Base-by-base conservation (phyloP, 1,140 invertebrate species). In the Drosophila cardini region DNA sequence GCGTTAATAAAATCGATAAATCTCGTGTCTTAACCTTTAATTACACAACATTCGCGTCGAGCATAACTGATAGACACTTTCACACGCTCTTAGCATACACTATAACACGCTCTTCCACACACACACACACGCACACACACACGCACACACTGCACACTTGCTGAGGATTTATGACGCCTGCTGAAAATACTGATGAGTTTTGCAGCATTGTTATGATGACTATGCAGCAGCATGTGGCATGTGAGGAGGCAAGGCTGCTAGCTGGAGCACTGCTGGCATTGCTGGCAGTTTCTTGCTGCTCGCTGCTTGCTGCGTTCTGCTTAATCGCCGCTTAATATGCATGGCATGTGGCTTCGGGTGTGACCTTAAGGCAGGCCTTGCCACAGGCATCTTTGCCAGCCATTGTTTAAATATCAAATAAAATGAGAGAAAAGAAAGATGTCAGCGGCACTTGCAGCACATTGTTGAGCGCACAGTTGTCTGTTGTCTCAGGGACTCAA, bases 311-410 rank as follows among this genome's bases (percentile, higher is more conserved):
- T 45, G 67, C 48, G 46, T 52, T 32, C 61, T 73, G 58, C 67
- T 84, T 89, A 87, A 87, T 87, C 85, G 77, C 15, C 80, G 73
- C 70, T 87, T 89, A 87, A 79, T 87, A 87, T 87, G 76, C 84
- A 84, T 43, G 80, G 74, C 84, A 80, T 83, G 83, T 60, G 83
- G 84, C 63, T 26, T 45, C 42, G 34, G 18, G 52, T 78, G 56
- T 74, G 84, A 75, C 79, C 83, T 83, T 79, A 77, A 71, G 76
- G 10, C 68, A 73, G 76, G 52, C 82, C 62, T 77, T 42, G 72
- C 30, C 36, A 26, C 21, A 53, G 67, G 26, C 52, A 15, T 53
- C 30, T 30, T 8, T 52, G 36, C 4, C 21, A 63, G 40, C 55
- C 69, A 61, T 76, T 76, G 62, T 76, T 76, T 34, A 67, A 72